phyloP scores from a whole-genome alignment of 2,113 vertebrate genomes.

The Zonotrichia leucophrys region DNA sequence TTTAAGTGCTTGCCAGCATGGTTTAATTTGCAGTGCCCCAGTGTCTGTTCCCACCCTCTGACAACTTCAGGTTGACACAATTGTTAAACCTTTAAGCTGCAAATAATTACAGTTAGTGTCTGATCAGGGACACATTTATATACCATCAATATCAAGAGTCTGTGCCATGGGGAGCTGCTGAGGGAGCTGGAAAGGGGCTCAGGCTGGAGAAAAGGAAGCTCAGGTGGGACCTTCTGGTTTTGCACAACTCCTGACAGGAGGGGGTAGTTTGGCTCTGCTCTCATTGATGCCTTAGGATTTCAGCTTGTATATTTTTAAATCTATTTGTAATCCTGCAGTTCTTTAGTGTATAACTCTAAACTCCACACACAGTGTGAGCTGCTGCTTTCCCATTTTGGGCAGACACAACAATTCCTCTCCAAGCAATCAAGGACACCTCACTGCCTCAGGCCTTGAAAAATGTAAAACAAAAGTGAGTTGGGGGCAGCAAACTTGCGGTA shows the following conservation, averaged over 20 bases:
- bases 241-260: not conserved
- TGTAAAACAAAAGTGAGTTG: not conserved
- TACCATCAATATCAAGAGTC: not conserved
- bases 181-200: not conserved
- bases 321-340: accelerated
- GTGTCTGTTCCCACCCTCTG: conserved; percentile 56
- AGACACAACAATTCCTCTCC: not conserved
- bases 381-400: not conserved
- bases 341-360: accelerated
- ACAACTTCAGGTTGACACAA: conserved; percentile 62
- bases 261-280: not conserved
- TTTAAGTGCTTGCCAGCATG: conserved; percentile 42
- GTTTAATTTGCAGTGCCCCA: conserved; percentile 60
- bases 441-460: not conserved
- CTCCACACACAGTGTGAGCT: not conserved
- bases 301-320: accelerated
- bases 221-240: not conserved
- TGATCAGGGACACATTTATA: not conserved
- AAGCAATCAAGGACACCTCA: not conserved
- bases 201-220: not conserved
- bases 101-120: conserved; percentile 59
- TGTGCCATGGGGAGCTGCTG: not conserved
- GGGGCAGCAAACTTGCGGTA: not conserved
- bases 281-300: not conserved
- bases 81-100: conserved; percentile 67